Evolutionary conservation across 2,888 invertebrate genomes (phyloP).

Genomic region (Quadroppia sp.): DNA sequence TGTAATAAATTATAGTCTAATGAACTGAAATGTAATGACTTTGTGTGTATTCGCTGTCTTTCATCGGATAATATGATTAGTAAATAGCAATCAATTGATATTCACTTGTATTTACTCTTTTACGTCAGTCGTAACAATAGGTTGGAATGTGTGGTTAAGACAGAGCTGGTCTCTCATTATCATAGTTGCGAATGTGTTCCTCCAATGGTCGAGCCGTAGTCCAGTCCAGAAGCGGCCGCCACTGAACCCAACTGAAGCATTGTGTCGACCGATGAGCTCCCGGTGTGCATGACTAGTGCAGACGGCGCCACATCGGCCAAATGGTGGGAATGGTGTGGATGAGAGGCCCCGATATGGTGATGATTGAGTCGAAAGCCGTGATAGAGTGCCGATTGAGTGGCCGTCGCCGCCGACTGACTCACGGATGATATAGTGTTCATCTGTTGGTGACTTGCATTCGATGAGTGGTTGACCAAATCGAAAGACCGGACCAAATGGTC

Average conservation of each 20-base stretch:
- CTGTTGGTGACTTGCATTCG: slow-evolving; percentile 27
- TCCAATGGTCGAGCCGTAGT: slow-evolving; percentile 22
- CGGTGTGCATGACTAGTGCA: slow-evolving; percentile 43
- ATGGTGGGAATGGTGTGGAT: slow-evolving; percentile 39
- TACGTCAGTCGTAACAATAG: not conserved
- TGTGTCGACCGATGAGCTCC: slow-evolving; percentile 38
- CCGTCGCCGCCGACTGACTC: slow-evolving; percentile 34
- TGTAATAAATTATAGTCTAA: slow-evolving; percentile 13
- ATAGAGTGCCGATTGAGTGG: slow-evolving; percentile 20
- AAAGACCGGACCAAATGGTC: slow-evolving; percentile 24
- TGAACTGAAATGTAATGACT: slow-evolving; percentile 28
- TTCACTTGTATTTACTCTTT: not conserved
- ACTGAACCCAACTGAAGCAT: slow-evolving; percentile 42
- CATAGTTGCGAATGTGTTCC: slow-evolving; percentile 34
- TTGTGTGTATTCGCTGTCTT: not conserved
- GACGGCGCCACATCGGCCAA: slow-evolving; percentile 43
- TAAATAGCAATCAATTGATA: slow-evolving; percentile 9
- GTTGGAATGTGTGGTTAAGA: slow-evolving; percentile 3
- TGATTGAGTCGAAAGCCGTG: slow-evolving; percentile 27
- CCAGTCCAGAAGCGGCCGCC: slow-evolving; percentile 39
- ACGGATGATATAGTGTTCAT: not conserved
- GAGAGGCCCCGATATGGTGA: slow-evolving; percentile 14
- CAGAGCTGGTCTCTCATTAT: not conserved
- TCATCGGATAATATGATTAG: not conserved
- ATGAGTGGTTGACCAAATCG: slow-evolving; percentile 2